Evolutionary conservation across 2,888 invertebrate genomes (phyloP).

Genomic region (Aradus depressus): DNA sequence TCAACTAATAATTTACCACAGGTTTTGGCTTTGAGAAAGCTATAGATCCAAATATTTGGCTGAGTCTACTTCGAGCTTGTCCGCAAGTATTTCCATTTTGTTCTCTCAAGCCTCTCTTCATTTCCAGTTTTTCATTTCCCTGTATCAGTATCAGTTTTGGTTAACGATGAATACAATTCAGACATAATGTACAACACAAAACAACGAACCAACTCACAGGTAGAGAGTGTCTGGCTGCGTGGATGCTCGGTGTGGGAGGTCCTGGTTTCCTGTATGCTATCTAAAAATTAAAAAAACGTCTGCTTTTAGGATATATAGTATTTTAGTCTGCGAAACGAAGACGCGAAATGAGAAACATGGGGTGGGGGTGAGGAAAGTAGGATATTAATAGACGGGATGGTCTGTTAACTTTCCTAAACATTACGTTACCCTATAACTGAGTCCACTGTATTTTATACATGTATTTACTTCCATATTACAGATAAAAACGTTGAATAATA

Average conservation of each 20-base stretch:
- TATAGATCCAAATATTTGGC: constrained; percentile 10
- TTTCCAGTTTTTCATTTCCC: constrained; percentile 12
- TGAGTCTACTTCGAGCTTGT: constrained; percentile 4
- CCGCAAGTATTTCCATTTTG: constrained; percentile 5
- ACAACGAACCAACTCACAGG: constrained; percentile 18
- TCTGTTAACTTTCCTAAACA: no score
- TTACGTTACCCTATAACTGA: no score
- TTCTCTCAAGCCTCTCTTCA: constrained; percentile 5
- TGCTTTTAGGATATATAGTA: no score
- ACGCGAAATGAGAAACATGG: no score
- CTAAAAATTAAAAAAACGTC: constrained; percentile 15
- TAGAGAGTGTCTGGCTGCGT: constrained; percentile 22
- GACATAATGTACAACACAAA: background rate
- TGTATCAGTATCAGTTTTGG: constrained; percentile 8
- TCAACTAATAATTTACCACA: no score
- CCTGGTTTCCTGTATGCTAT: constrained; percentile 24
- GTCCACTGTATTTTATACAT: no score
- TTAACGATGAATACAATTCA: constrained; percentile 9
- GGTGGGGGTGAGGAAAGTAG: no score
- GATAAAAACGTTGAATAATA: no score
- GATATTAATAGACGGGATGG: no score
- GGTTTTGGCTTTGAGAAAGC: background rate
- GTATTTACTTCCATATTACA: no score
- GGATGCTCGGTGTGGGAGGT: constrained; percentile 24
- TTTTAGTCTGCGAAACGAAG: no score